Evolutionary conservation across 2,888 invertebrate genomes (phyloP), one percentile per base, ranked within the genome.

Genomic region (Elegia similella): DNA sequence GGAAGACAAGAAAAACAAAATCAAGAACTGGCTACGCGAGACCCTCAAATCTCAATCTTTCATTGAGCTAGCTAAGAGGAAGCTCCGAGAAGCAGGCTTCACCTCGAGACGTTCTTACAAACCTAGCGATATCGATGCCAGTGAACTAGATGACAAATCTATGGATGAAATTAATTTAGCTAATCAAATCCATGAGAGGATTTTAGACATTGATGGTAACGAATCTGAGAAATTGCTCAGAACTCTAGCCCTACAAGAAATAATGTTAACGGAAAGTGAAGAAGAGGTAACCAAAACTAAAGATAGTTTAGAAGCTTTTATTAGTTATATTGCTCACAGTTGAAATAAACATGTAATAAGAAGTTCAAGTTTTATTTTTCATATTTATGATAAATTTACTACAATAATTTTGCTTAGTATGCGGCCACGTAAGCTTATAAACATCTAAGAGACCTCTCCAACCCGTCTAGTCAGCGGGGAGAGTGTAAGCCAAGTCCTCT

Each of bases 1-100:
- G 0, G 88, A 88, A 73, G 81, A 86, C 52, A 89, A 89, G 59
- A 88, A 88, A 59, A 86, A 82, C 62, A 87, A 83, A 77, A 88
- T 90, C 15, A 90, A 88, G 58, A 73, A 67, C 3, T 90, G 90
- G 90, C 76, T 90, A 0, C 75, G 88, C 0, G 85, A 88, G 1
- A 88, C 87, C 0, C 61, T 90, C 0, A 80, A 82, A 58, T 89
- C 90, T 0, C 82, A 86, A 0, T 73, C 75, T 0, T 90, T 90
- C 62, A 75, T 90, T 53, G 70, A 84, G 65, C 62, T 88, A 10
- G 90, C 89, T 0, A 89, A 88, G 58, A 86, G 78, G 56, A 89
- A 89, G 60, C 69, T 90, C 0, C 65, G 58, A 10, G 82, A 86
- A 60, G 82, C 82, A 0, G 87, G 88, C 0, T 78, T 82, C n/a